These are phyloP conservation scores for Drosophila subsilvestris DNA, from an alignment of 2,888 invertebrate species.

Conservation along the genomic window DNA sequence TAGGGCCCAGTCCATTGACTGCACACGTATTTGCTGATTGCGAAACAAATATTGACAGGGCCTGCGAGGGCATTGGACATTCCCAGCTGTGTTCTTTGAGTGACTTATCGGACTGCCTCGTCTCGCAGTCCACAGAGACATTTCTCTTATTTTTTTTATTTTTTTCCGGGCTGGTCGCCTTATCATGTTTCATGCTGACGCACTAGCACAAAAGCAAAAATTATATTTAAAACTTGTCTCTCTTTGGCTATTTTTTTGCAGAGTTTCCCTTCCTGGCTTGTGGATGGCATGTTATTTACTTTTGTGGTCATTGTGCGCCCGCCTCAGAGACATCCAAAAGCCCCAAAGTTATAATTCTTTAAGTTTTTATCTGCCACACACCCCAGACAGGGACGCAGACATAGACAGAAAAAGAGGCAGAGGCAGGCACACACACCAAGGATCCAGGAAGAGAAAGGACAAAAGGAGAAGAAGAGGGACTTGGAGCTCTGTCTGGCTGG, in stretches of 20 bases:
- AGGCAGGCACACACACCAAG: conserved; percentile 12
- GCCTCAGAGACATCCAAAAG: conserved; percentile 56
- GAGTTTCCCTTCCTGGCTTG: conserved; percentile 26
- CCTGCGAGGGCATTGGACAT: conserved; percentile 20
- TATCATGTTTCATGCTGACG: conserved; percentile 78
- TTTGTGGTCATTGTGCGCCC: conserved; percentile 74
- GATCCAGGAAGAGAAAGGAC: neutral
- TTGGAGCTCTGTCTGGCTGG: conserved; percentile 40
- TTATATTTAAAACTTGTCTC: conserved; percentile 72
- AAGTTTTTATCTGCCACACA: conserved; percentile 70
- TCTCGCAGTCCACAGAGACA: conserved; percentile 54
- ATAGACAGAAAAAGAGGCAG: neutral
- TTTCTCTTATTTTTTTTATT: conserved; percentile 38
- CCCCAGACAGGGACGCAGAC: neutral
- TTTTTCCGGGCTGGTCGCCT: conserved; percentile 35
- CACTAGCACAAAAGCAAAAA: conserved; percentile 77
- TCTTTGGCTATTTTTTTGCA: conserved; percentile 14
- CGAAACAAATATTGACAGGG: conserved; percentile 77
- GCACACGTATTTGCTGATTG: conserved; percentile 69
- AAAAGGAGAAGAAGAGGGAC: neutral
- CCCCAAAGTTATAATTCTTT: conserved; percentile 79
- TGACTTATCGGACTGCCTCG: neutral
- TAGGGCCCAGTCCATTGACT: conserved; percentile 35
- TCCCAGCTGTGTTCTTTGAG: conserved; percentile 14
- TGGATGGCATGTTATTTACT: conserved; percentile 67